Conservation (phyloP, 2,888 invertebrate species). For the Dasysyrphus albostriatus region DNA sequence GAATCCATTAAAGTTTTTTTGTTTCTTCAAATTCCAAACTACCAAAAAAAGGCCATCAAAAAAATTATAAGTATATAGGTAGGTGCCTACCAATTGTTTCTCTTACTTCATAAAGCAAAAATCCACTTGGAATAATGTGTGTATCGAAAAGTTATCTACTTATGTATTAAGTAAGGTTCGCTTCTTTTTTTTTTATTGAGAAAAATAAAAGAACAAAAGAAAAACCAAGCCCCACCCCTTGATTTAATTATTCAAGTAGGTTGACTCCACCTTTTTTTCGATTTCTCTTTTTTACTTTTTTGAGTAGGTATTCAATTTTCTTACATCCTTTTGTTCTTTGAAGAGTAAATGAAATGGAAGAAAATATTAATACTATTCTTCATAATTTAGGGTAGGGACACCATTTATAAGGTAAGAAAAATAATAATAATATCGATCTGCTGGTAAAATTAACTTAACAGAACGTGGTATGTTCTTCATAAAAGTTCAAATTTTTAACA, state of each 20-base stretch:
- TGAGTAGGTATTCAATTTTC: neutral
- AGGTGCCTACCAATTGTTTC: no score
- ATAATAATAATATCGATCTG: neutral
- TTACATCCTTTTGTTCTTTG: slow-evolving; percentile 4
- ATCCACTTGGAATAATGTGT: no score
- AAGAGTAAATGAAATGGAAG: slow-evolving; percentile 32
- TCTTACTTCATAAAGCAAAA: no score
- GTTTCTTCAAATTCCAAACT: no score
- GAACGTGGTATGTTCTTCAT: slow-evolving; percentile 32
- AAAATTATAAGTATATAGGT: no score
- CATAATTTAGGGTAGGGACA: neutral
- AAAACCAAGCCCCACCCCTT: slow-evolving; percentile 14
- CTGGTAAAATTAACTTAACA: slow-evolving; percentile 50
- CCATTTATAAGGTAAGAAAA: neutral
- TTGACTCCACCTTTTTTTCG: slow-evolving; percentile 57
- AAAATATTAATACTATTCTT: neutral
- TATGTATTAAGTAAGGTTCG: neutral
- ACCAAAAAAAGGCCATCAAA: no score
- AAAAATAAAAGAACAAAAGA: neutral
- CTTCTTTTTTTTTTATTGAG: neutral
- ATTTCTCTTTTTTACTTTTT: slow-evolving; percentile 6
- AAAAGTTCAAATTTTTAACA: neutral
- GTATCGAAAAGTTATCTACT: neutral
- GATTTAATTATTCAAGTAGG: neutral
- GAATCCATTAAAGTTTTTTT: no score